Evolutionary conservation across 1,140 invertebrate genomes (phyloP).

Genomic region (Atopsyche davidsoni): DNA sequence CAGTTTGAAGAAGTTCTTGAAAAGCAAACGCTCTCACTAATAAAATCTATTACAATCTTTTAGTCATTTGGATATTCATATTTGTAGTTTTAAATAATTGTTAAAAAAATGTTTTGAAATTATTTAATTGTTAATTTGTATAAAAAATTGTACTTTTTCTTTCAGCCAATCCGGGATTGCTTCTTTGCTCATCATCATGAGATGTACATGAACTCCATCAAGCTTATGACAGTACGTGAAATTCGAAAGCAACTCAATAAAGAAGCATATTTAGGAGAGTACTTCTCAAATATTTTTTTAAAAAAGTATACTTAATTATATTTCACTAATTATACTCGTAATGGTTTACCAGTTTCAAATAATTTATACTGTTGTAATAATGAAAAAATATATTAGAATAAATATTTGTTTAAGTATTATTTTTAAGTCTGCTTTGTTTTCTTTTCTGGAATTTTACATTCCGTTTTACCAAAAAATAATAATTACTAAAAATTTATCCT

Average conservation of each 20-base stretch:
- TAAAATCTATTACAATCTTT: too few species aligned
- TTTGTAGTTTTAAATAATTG: slow-evolving; percentile 1
- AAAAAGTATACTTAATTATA: slow-evolving; percentile 19
- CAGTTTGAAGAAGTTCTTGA: too few species aligned
- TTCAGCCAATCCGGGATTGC: slow-evolving; percentile 45
- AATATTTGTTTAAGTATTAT: too few species aligned
- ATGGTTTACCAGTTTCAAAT: too few species aligned
- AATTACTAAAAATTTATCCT: too few species aligned
- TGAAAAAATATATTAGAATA: too few species aligned
- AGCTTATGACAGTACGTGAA: slow-evolving; percentile 44
- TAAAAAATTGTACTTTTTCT: slow-evolving; percentile 22
- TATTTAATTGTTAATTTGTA: background rate
- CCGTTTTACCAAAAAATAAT: too few species aligned
- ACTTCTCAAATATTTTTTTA: slow-evolving; percentile 37
- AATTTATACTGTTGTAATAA: too few species aligned
- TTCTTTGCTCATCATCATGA: slow-evolving; percentile 48
- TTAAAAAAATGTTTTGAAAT: background rate
- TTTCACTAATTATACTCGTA: too few species aligned
- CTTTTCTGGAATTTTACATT: too few species aligned
- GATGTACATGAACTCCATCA: slow-evolving; percentile 44
- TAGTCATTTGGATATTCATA: background rate
- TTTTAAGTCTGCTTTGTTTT: too few species aligned
- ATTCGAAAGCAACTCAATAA: slow-evolving; percentile 44
- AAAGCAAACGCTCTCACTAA: too few species aligned
- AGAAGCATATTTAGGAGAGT: slow-evolving; percentile 45